Percentiles rank a stretch among this genome's conserved stretches.
phyloP scores from a whole-genome alignment of 2,113 vertebrate species.

The Eurypyga helias region DNA sequence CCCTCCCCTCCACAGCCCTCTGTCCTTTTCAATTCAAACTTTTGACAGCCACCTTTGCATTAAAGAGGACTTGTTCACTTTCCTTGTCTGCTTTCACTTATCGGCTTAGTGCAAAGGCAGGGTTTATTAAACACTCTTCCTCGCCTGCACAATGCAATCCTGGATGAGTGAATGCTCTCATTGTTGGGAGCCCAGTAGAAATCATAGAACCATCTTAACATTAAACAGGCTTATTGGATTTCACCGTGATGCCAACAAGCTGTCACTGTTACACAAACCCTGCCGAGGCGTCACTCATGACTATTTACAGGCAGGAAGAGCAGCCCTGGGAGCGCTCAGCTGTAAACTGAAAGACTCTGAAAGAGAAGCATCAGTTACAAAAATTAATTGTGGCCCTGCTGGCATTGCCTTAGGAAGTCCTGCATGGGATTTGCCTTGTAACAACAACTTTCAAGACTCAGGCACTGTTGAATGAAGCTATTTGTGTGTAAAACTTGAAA shows the following conservation, averaged over 20 bases:
- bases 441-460: not conserved
- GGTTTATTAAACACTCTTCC: not conserved
- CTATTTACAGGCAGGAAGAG: not conserved
- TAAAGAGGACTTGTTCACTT: not conserved
- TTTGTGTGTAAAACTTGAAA: not conserved
- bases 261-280: constrained; percentile 5
- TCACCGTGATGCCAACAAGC: not conserved
- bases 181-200: constrained; percentile 34
- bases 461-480: not conserved
- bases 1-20: not conserved
- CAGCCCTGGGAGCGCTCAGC: not conserved
- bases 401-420: not conserved
- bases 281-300: not conserved
- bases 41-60: not conserved
- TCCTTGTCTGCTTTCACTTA: constrained; percentile 1
- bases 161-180: constrained; percentile 21
- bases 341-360: not conserved
- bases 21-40: not conserved
- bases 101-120: not conserved
- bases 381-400: not conserved
- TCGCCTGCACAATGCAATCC: not conserved
- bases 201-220: constrained; percentile 37
- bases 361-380: not conserved
- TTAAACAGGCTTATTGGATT: constrained; percentile 39
- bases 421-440: not conserved